Base-by-base conservation (phyloP, 2,113 vertebrate species). In the Otus sunia region DNA sequence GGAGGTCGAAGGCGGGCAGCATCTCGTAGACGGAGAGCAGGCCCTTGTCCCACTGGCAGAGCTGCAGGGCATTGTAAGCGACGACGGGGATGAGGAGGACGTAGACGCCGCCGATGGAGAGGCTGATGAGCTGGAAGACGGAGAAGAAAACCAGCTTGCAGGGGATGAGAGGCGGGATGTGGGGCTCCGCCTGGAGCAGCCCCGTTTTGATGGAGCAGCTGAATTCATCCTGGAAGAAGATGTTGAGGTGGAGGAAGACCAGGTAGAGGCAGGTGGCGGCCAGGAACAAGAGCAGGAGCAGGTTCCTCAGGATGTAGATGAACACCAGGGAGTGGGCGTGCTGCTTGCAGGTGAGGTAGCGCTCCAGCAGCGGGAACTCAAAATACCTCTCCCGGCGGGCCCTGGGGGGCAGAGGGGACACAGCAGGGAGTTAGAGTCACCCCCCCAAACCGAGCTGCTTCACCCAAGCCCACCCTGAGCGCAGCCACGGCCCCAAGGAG, bases 311-410 rank as follows among this genome's bases (percentile, higher is more conserved):
- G 95, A 99, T 98, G 77, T 99, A 99, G 97, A 99, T 98, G 94
- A 98, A 98, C 30, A 98, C 98, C 14, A 99, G 97, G 90, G 98
- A 98, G 64, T 99, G 99, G 55, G 99, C 98, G 8, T 96, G 98
- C 63, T 99, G 99, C 97, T 99, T 99, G 98, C 99, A 99, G 50
- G 98, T 96, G 96, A 99, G 97, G 97, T 99, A 99, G 92, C 98
- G 98, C 98, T 99, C 99, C 96, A 99, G 98, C 64, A 99, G 96
- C 0, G 99, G 99, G 96, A 99, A 99, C 95, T 99, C 99, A n/a
- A 99, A 99, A 93, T 99, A 99, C 11, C 99, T 98, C 94, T 99
- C 99, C 92, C 59, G 98, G 75, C 99, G 99, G 63, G 99, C 99
- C 97, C 99, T 99, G 97, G 23, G 36, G 36, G n/a, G 11, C 30